A percentile compares a stretch with the other conserved stretches of the same genome.
Evolutionary conservation across 1,140 invertebrate species (phyloP).

Genomic region (Contarinia nasturtii): DNA sequence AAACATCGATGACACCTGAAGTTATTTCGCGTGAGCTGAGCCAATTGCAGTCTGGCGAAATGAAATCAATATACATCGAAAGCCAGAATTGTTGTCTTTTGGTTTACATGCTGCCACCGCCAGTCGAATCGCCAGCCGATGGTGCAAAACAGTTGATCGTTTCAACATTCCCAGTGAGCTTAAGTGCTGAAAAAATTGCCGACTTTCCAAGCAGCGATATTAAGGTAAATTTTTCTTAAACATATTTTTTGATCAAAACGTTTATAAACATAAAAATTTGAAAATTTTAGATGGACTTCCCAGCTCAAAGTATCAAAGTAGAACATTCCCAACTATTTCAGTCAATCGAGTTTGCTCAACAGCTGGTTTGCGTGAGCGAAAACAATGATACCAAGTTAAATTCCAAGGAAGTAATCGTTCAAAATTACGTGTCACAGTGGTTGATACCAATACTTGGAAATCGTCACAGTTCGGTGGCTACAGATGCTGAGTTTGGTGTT

Average conservation of each 20-base stretch:
- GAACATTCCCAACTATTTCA: not conserved
- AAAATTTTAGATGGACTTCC: not conserved
- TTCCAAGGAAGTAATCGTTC: no score
- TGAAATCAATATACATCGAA: not conserved
- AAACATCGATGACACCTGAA: not conserved
- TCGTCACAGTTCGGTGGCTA: not conserved
- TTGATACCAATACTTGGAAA: not conserved
- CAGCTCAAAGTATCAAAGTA: not conserved
- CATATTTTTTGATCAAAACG: not conserved
- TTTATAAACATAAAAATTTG: not conserved
- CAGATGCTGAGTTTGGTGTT: not conserved
- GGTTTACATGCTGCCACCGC: not conserved
- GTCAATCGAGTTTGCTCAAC: not conserved
- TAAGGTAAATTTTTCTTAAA: not conserved
- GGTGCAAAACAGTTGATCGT: no score
- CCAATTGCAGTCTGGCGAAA: not conserved
- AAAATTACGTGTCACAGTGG: not conserved
- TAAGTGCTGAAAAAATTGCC: not conserved
- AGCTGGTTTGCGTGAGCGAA: not conserved
- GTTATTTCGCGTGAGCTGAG: not conserved
- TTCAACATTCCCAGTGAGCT: not conserved
- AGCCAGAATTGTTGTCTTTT: not conserved
- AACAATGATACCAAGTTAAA: not conserved
- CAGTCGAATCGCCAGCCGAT: not conserved
- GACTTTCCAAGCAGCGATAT: not conserved